phyloP scores from a whole-genome alignment of 1,140 invertebrate genomes.

The Macrobrachium nipponense region DNA sequence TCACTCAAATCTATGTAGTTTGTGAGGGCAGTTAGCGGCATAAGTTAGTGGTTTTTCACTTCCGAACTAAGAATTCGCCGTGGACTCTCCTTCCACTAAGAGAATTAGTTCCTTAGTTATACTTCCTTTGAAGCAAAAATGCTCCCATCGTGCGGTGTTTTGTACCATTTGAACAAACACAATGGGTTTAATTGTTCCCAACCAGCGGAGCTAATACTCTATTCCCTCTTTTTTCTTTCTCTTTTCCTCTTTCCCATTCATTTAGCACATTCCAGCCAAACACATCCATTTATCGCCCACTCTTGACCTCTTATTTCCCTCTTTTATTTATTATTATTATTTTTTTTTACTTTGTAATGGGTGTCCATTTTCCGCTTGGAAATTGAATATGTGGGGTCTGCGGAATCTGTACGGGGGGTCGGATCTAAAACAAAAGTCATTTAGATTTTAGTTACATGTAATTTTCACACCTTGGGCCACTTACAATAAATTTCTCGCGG shows the following conservation, averaged over 20 bases:
- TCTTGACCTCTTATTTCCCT: not conserved
- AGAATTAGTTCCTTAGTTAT: too few species aligned
- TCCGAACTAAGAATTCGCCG: too few species aligned
- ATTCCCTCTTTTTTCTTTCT: not conserved
- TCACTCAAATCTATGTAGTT: too few species aligned
- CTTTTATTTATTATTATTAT: too few species aligned
- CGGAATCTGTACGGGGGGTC: not conserved
- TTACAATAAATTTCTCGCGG: conserved; percentile 15
- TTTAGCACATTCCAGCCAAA: not conserved
- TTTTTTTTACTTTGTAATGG: conserved; percentile 4
- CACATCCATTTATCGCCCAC: not conserved
- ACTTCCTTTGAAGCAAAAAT: too few species aligned
- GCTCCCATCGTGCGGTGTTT: too few species aligned
- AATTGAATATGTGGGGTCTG: not conserved
- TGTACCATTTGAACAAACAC: too few species aligned
- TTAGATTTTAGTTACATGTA: conserved; percentile 23
- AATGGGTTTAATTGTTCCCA: too few species aligned
- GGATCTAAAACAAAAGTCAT: conserved; percentile 7
- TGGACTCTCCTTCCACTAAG: too few species aligned
- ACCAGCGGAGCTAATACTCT: not conserved
- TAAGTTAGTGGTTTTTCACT: too few species aligned
- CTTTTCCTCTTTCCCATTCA: not conserved
- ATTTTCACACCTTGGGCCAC: conserved; percentile 20
- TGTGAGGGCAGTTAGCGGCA: too few species aligned
- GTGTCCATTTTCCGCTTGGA: not conserved